Conservation (phyloP, 2,797 vertebrate species). For the Darevskia mixta region DNA sequence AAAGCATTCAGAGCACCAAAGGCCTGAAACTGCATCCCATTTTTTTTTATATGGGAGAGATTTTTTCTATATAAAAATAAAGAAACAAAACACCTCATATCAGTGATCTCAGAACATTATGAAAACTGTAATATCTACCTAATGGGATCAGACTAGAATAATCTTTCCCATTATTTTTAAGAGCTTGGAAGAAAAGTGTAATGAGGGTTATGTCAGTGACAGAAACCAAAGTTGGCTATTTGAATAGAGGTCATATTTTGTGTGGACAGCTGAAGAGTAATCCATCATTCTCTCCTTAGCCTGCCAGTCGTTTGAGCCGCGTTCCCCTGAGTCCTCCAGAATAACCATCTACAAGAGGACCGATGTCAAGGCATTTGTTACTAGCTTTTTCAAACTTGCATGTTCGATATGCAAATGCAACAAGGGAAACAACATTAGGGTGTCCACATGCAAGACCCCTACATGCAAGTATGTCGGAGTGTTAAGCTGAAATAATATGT, state of each 20-base stretch:
- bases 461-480: too few relatives aligned
- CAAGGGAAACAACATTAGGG: too few relatives aligned
- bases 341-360: neutral
- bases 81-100: neutral
- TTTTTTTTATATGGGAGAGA: neutral
- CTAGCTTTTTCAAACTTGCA: too few relatives aligned
- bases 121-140: neutral
- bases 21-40: constrained; percentile 25
- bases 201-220: neutral
- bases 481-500: neutral
- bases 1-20: neutral
- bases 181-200: constrained; percentile 23
- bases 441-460: too few relatives aligned
- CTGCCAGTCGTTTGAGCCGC: neutral
- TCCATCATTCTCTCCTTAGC: neutral
- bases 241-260: constrained; percentile 5
- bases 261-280: constrained; percentile 3
- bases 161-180: constrained; percentile 16
- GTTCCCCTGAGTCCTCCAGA: constrained; percentile 1
- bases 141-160: constrained; percentile 19
- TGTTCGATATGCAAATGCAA: too few relatives aligned
- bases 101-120: constrained; percentile 16
- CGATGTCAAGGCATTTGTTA: constrained; percentile 1
- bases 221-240: constrained; percentile 22
- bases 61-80: neutral